Conservation (phyloP, 2,888 invertebrate species). For the Pristionchus mayeri region DNA sequence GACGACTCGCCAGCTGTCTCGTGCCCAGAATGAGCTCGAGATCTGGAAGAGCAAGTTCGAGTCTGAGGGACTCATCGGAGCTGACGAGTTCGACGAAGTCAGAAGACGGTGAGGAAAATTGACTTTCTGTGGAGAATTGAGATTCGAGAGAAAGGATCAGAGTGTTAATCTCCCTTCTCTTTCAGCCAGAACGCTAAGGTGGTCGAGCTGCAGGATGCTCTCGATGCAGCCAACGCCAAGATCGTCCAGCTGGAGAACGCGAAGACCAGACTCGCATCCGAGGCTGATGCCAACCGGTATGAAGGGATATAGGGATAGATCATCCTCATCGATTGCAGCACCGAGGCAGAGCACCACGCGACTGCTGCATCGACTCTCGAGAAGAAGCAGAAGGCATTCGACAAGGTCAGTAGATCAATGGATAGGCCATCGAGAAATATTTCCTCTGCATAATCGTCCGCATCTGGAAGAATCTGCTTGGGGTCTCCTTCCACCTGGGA, state of each 20-base stretch:
- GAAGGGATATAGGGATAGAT: neutral
- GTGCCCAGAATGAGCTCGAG: constrained; percentile 89
- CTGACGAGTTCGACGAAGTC: constrained; percentile 74
- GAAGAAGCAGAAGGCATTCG: constrained; percentile 99
- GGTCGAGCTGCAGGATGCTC: constrained; percentile 59
- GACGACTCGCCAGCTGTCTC: constrained; percentile 97
- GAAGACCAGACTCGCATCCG: constrained; percentile 86
- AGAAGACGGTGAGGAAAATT: constrained; percentile 59
- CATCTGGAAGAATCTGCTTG: neutral
- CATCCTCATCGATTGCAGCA: constrained; percentile 14
- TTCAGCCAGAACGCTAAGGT: constrained; percentile 51
- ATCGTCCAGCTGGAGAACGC: constrained; percentile 74
- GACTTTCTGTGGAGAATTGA: neutral
- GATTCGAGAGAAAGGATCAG: neutral
- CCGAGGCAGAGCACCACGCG: constrained; percentile 77
- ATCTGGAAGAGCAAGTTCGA: constrained; percentile 92
- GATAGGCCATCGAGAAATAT: too few relatives aligned
- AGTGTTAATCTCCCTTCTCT: neutral
- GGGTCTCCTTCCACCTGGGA: too few relatives aligned
- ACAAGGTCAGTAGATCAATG: constrained; percentile 83
- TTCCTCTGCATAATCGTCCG: too few relatives aligned
- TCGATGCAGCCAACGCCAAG: constrained; percentile 72
- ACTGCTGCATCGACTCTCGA: constrained; percentile 87
- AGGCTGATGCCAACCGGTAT: constrained; percentile 87
- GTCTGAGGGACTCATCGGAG: constrained; percentile 72